Evolutionary conservation across 2,113 vertebrate genomes (phyloP).

Genomic region (Antechinus stuartii): DNA sequence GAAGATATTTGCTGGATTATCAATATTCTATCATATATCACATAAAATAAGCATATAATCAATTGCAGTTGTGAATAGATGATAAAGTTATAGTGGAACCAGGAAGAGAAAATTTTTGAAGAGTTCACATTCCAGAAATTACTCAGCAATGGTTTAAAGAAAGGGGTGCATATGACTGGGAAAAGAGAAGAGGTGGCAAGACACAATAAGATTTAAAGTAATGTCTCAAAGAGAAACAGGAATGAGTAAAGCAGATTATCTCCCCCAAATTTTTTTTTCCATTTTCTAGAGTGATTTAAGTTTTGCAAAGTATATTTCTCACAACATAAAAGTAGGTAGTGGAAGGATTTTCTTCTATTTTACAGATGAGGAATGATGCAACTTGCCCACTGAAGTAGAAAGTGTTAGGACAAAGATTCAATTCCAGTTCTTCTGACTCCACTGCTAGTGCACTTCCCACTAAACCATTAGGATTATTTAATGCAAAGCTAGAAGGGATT

Average conservation of each 20-base stretch:
- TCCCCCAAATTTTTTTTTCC: too few species aligned
- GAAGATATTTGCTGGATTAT: constrained; percentile 21
- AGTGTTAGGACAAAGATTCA: neutral
- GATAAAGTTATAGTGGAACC: neutral
- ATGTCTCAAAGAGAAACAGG: neutral
- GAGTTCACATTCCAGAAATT: constrained; percentile 29
- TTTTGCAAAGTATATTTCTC: neutral
- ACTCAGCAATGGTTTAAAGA: neutral
- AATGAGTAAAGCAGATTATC: neutral
- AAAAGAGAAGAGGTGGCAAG: neutral
- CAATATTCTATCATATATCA: constrained; percentile 7
- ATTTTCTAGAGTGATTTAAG: neutral
- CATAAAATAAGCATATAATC: constrained; percentile 6
- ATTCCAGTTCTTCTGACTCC: neutral
- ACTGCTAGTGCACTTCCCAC: neutral
- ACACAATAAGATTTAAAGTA: neutral
- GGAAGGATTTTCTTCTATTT: neutral
- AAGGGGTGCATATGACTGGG: neutral
- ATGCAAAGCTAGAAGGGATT: neutral
- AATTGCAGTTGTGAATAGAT: neutral
- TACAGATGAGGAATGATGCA: neutral
- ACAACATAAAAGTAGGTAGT: neutral
- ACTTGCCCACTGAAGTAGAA: neutral
- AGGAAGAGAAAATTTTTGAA: constrained; percentile 29
- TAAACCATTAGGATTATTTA: neutral